phyloP scores from a whole-genome alignment of 1,140 invertebrate species.

The Dendroctonus ponderosae region DNA sequence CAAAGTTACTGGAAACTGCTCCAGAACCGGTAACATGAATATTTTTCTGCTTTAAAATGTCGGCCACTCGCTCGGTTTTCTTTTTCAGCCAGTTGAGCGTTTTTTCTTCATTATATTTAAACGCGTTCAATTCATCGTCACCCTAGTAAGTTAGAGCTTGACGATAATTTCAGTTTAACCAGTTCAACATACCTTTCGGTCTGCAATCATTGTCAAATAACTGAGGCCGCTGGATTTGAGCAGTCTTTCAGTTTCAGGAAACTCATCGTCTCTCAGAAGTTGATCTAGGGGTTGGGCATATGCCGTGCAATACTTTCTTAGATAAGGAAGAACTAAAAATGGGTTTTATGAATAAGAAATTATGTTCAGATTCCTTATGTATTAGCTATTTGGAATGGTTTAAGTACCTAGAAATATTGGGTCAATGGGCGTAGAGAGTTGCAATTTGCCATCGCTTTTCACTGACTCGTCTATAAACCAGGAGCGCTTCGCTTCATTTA shows the following conservation, averaged over 20 bases:
- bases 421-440: slow-evolving; percentile 70
- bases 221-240: slow-evolving; percentile 50
- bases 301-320: slow-evolving; percentile 57
- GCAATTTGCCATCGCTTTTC: slow-evolving; percentile 71
- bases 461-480: slow-evolving; percentile 71
- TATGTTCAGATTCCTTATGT: slow-evolving; percentile 3
- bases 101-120: slow-evolving; percentile 76
- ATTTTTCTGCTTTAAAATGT: slow-evolving; percentile 64
- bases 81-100: slow-evolving; percentile 68
- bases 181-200: slow-evolving; percentile 58
- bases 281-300: slow-evolving; percentile 70
- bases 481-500: slow-evolving; percentile 64
- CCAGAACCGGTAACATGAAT: slow-evolving; percentile 67
- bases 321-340: slow-evolving; percentile 57
- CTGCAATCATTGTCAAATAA: slow-evolving; percentile 62
- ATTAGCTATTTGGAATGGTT: too few species aligned
- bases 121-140: slow-evolving; percentile 67
- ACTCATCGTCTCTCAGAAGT: slow-evolving; percentile 61
- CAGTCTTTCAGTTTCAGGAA: slow-evolving; percentile 58
- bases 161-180: too few species aligned
- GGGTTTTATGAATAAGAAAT: background rate
- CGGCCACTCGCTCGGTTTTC: slow-evolving; percentile 63
- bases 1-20: slow-evolving; percentile 69
- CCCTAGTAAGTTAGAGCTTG: slow-evolving; percentile 48
- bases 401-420: slow-evolving; percentile 64